These are phyloP conservation scores for Fopius arisanus DNA, from an alignment of 1,140 invertebrate species.

Conservation along the genomic window DNA sequence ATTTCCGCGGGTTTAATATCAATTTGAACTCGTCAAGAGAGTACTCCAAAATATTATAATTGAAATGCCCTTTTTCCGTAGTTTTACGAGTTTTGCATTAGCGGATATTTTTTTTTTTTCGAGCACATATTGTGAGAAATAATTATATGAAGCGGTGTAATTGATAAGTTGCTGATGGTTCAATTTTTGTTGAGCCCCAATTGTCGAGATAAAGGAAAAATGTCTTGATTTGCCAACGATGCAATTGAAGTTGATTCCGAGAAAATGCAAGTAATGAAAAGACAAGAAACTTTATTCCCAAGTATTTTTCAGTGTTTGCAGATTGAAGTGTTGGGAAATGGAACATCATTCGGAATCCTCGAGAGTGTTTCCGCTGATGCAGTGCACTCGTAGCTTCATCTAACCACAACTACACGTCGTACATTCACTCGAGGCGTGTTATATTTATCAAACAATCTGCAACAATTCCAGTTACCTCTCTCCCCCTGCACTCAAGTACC, in stretches of 20 bases:
- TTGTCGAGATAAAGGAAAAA: neutral
- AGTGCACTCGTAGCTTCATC: neutral
- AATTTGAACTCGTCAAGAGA: neutral
- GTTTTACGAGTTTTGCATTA: too few species aligned
- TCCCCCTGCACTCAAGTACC: neutral
- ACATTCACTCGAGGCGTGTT: neutral
- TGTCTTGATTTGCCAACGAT: neutral
- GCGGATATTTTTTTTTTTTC: too few species aligned
- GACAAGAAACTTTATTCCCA: neutral
- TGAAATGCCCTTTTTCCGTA: neutral
- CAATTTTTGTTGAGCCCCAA: neutral
- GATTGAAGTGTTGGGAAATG: neutral
- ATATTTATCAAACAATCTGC: conserved; percentile 24
- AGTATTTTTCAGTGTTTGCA: neutral
- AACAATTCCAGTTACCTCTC: conserved; percentile 19
- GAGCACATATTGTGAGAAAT: too few species aligned
- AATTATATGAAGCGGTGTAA: too few species aligned
- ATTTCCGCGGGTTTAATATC: neutral
- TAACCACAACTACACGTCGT: neutral
- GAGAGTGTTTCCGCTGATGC: neutral
- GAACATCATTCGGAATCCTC: neutral
- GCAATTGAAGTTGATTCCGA: neutral
- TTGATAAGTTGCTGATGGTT: too few species aligned
- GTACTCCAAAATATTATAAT: neutral
- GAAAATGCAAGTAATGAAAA: neutral